These are phyloP conservation scores for Siderastrea radians DNA, from an alignment of 92 coral and sea anemone species.

Conservation along the genomic window DNA sequence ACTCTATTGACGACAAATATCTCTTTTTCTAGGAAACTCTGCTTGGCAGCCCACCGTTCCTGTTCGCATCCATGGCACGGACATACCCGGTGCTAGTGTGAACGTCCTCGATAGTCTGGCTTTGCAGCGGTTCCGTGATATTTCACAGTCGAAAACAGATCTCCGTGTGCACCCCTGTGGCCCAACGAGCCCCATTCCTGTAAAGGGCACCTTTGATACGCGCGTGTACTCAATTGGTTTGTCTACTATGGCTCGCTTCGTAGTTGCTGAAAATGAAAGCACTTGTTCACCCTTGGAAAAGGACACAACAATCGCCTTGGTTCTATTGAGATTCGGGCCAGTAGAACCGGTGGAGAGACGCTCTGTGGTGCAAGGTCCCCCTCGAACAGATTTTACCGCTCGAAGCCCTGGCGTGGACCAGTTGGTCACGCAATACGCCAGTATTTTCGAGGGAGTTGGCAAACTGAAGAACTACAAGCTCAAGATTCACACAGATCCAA, in stretches of 20 bases:
- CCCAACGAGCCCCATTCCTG: neutral
- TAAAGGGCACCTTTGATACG: neutral
- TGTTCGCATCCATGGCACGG: no score
- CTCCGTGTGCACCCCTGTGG: neutral
- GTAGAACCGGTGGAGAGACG: neutral
- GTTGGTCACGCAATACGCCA: no score
- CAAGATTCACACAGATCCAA: slow-evolving; percentile 62
- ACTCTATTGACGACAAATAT: no score
- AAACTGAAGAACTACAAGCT: slow-evolving; percentile 55
- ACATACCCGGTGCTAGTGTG: neutral
- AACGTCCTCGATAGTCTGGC: neutral
- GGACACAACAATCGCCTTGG: neutral
- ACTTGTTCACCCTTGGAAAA: neutral
- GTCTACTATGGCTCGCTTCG: neutral
- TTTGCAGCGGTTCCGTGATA: neutral
- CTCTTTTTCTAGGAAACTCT: no score
- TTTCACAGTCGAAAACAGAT: neutral
- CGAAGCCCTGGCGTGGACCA: no score
- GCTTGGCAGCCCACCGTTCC: no score
- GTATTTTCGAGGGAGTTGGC: slow-evolving; percentile 28
- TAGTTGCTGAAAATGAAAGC: neutral
- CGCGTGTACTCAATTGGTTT: neutral
- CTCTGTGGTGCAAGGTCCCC: no score
- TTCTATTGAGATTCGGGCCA: neutral
- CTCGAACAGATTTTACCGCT: no score